These are phyloP conservation scores for Ceramica pisi DNA, from an alignment of 2,888 invertebrate genomes.

Conservation along the genomic window DNA sequence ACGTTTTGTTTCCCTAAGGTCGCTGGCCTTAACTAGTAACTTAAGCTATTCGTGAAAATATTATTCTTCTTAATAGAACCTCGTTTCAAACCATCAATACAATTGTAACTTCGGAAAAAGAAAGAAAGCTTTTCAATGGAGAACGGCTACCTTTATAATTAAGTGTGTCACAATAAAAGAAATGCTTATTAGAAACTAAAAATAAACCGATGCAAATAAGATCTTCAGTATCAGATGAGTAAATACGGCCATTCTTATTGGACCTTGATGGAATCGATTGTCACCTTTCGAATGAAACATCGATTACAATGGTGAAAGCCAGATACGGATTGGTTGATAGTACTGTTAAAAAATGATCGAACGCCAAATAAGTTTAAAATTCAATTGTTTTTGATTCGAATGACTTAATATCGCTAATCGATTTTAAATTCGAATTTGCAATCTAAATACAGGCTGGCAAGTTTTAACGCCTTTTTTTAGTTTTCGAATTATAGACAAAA, in stretches of 20 bases:
- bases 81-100: not conserved
- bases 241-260: conserved; percentile 50
- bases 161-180: conserved; percentile 34
- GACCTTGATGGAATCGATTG: conserved; percentile 71
- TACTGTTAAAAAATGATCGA: conserved; percentile 50
- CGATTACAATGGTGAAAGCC: conserved; percentile 74
- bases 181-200: conserved; percentile 42
- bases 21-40: not conserved
- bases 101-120: not conserved
- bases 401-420: conserved; percentile 39
- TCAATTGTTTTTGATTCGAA: conserved; percentile 46
- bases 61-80: not conserved
- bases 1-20: too few species aligned
- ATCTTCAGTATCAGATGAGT: conserved; percentile 39
- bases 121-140: conserved; percentile 9
- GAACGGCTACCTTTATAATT: conserved; percentile 11
- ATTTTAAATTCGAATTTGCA: conserved; percentile 35
- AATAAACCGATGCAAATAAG: conserved; percentile 36
- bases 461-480: conserved; percentile 15
- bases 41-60: not conserved
- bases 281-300: conserved; percentile 66
- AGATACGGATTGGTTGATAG: conserved; percentile 58
- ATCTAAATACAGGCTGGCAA: conserved; percentile 36
- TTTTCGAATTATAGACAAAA: conserved; percentile 33
- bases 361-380: conserved; percentile 24